phyloP scores from a whole-genome alignment of 2,888 invertebrate genomes.

The Pasiphila rectangulata region DNA sequence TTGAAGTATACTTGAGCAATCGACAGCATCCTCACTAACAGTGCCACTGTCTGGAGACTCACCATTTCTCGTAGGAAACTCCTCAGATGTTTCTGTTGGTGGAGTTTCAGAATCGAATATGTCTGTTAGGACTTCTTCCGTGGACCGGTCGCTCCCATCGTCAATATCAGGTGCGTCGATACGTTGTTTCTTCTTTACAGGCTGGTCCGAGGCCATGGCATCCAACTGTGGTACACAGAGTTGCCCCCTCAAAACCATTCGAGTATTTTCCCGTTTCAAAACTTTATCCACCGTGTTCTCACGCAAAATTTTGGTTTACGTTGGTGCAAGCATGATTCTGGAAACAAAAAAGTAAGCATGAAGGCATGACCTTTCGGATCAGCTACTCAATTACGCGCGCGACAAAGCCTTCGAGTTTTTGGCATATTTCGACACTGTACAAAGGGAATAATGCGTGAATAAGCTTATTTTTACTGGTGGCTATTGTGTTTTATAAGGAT shows the following conservation, averaged over 20 bases:
- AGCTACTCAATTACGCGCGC: constrained; percentile 80
- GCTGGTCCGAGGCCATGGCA: constrained; percentile 89
- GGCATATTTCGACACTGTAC: constrained; percentile 27
- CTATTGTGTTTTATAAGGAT: constrained; percentile 33
- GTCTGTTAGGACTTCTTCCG: constrained; percentile 72
- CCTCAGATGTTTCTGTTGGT: constrained; percentile 66
- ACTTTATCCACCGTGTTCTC: constrained; percentile 26
- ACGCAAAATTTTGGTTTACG: constrained; percentile 38
- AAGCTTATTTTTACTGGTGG: constrained; percentile 23
- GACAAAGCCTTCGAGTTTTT: constrained; percentile 66
- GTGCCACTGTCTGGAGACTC: constrained; percentile 77
- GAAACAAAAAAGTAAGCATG: constrained; percentile 66
- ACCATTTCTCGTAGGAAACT: constrained; percentile 65
- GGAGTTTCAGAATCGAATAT: constrained; percentile 67
- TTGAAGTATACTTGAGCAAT: constrained; percentile 66
- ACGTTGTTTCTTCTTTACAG: constrained; percentile 91
- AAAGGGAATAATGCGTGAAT: constrained; percentile 18
- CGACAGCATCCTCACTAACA: constrained; percentile 76
- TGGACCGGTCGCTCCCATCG: constrained; percentile 75
- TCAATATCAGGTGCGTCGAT: constrained; percentile 84
- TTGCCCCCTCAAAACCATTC: constrained; percentile 84
- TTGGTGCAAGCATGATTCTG: constrained; percentile 54
- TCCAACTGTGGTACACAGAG: constrained; percentile 76
- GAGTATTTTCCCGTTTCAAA: constrained; percentile 28
- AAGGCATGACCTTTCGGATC: constrained; percentile 78